These are phyloP conservation scores for Entomobrya multifasciata DNA, from an alignment of 2,888 invertebrate species.

Conservation along the genomic window DNA sequence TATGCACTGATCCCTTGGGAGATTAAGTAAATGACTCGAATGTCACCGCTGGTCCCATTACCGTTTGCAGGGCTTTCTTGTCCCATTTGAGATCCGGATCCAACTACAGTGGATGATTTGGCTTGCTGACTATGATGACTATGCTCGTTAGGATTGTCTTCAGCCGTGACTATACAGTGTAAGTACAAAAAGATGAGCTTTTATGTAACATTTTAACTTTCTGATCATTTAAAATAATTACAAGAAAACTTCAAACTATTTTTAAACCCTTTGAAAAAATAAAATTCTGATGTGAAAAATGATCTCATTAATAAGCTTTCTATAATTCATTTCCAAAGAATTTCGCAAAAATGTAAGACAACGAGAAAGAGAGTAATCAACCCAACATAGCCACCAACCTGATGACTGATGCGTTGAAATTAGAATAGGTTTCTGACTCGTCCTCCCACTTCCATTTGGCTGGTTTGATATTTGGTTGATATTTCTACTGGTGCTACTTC, in stretches of 20 bases:
- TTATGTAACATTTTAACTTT: not conserved
- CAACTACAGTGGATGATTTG: constrained; percentile 72
- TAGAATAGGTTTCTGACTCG: constrained; percentile 52
- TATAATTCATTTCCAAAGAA: not conserved
- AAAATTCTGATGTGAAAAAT: not conserved
- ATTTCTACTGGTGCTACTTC: constrained; percentile 17
- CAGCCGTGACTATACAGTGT: not conserved
- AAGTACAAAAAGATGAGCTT: not conserved
- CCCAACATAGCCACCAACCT: constrained; percentile 54
- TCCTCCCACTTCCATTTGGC: constrained; percentile 48
- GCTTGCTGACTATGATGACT: constrained; percentile 68
- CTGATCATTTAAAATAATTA: constrained; percentile 23
- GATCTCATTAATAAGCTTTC: not conserved
- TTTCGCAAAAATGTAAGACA: not conserved
- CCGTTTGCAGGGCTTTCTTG: constrained; percentile 52
- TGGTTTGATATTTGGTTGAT: constrained; percentile 53
- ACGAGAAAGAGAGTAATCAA: not conserved
- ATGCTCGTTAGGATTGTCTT: constrained; percentile 56
- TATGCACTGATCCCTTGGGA: constrained; percentile 76
- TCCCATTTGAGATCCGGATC: constrained; percentile 65
- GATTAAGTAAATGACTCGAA: constrained; percentile 76
- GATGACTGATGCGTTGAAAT: constrained; percentile 54
- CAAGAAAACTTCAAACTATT: not conserved
- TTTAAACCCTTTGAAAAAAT: not conserved
- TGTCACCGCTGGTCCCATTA: constrained; percentile 69